phyloP scores from a whole-genome alignment of 2,797 vertebrate genomes.

The Artibeus jamaicensis region DNA sequence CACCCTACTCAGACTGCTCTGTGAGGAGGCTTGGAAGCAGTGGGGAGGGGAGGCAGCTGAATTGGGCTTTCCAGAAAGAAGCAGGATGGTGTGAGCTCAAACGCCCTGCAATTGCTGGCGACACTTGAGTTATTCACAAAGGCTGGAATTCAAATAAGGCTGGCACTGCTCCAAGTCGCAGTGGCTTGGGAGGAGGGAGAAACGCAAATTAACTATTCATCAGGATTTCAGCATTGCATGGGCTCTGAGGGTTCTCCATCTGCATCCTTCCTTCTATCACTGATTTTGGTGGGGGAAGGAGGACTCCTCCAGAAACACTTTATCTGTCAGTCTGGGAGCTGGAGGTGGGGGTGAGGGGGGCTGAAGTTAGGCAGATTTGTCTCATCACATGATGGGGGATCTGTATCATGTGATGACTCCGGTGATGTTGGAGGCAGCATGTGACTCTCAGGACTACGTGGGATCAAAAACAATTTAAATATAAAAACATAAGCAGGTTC shows the following conservation, averaged over 20 bases:
- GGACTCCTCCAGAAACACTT: constrained; percentile 19
- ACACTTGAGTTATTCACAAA: constrained; percentile 82
- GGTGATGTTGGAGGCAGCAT: constrained; percentile 76
- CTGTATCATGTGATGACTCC: constrained; percentile 76
- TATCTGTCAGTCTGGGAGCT: constrained; percentile 14
- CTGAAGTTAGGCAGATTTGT: constrained; percentile 61
- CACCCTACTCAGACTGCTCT: background rate
- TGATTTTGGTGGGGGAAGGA: background rate
- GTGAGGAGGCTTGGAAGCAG: background rate
- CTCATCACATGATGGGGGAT: constrained; percentile 79
- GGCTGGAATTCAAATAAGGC: constrained; percentile 75
- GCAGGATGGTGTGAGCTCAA: constrained; percentile 58
- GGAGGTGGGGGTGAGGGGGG: constrained; percentile 33
- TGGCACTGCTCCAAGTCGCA: constrained; percentile 80
- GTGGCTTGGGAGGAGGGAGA: constrained; percentile 62
- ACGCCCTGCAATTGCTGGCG: constrained; percentile 53
- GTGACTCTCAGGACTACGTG: constrained; percentile 78
- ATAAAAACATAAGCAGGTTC: constrained; percentile 73
- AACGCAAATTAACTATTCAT: constrained; percentile 80
- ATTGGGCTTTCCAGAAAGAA: background rate
- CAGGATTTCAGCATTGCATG: constrained; percentile 69
- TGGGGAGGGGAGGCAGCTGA: rapidly evolving
- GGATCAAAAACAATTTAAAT: constrained; percentile 73
- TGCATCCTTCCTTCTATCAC: background rate
- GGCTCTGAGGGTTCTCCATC: background rate